Percentiles rank a stretch among this genome's conserved stretches.
Evolutionary conservation across 2,113 vertebrate genomes (phyloP).

Genomic region (Pelusios castaneus): DNA sequence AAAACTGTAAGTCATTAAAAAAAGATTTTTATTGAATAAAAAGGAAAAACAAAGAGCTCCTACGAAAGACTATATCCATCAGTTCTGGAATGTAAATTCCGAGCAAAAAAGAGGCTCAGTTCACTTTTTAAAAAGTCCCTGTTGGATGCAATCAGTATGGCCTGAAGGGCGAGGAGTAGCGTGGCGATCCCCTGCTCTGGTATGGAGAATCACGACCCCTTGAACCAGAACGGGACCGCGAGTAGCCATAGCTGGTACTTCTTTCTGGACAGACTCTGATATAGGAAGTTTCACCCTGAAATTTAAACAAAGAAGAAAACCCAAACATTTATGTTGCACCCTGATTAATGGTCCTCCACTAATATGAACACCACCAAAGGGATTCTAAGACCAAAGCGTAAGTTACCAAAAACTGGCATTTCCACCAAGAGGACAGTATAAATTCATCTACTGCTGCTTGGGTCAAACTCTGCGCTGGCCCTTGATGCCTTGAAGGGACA

Average conservation of each 20-base stretch:
- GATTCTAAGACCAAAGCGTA: not conserved
- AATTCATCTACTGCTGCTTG: not conserved
- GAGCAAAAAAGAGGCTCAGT: slow-evolving; percentile 72
- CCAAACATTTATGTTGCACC: slow-evolving; percentile 6
- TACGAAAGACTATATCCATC: slow-evolving; percentile 72
- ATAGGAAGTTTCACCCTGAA: slow-evolving; percentile 90
- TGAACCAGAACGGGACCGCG: slow-evolving; percentile 90
- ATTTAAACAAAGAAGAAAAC: slow-evolving; percentile 50
- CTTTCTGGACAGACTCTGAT: slow-evolving; percentile 90
- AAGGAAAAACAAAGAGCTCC: slow-evolving; percentile 58
- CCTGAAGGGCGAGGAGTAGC: slow-evolving; percentile 88
- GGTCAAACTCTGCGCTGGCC: not conserved
- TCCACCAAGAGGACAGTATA: not conserved
- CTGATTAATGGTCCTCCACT: not conserved
- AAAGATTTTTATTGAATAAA: slow-evolving; percentile 49
- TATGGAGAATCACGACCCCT: slow-evolving; percentile 90
- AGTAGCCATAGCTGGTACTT: slow-evolving; percentile 85
- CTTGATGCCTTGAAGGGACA: not conserved
- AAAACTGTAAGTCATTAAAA: slow-evolving; percentile 61
- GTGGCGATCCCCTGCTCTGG: slow-evolving; percentile 87
- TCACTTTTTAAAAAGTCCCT: slow-evolving; percentile 66
- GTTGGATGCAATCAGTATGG: slow-evolving; percentile 76
- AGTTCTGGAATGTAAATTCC: slow-evolving; percentile 77
- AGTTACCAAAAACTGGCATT: not conserved
- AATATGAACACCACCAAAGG: not conserved